Evolutionary conservation across 2,888 invertebrate genomes (phyloP), one percentile per base, ranked within the genome.

Genomic region (Unio pictorum): DNA sequence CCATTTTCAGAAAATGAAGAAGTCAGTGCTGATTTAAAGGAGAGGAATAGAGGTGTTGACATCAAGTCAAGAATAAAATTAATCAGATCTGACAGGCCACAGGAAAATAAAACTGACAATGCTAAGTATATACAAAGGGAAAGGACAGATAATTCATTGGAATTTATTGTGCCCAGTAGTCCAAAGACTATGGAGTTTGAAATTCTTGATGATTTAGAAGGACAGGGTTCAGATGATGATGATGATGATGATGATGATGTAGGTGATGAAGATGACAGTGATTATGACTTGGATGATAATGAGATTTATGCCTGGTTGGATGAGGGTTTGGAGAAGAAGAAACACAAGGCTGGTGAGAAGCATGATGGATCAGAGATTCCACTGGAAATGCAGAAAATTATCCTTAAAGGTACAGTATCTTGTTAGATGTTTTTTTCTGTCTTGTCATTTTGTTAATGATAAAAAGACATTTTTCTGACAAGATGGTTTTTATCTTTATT

Each of bases 301-400:
- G 85, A 86, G 65, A 74, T 85, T 59, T 81, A 86, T 72, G 81
- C 81, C 0, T 78, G 81, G 82, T 69, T 86, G 30, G 86, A 87
- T 63, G 84, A 86, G 70, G 85, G 85, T 8, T 74, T 86, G 6
- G 79, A 78, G 34, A 79, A 75, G 55, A 71, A 75, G 30, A 63
- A 66, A 15, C 66, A 70, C 15, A 71, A 68, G 30, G 67, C 72
- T 15, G 64, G 69, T 18, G 57, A 65, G 17, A 71, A 73, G 20
- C 59, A 76, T 34, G 62, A 69, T 18, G 55, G 64, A 15, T 61
- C 67, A 55, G 66, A 68, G 11, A 30, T 65, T 7, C 74, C 77
- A 26, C 60, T 34, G 54, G 57, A 56, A 64, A 75, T 54, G 64
- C 80, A 82, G 66, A 87, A 87, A 71, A 70, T 80, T 69, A 80